These are phyloP conservation scores for Temnothorax nylanderi DNA, from an alignment of 1,140 invertebrate genomes.

Conservation along the genomic window DNA sequence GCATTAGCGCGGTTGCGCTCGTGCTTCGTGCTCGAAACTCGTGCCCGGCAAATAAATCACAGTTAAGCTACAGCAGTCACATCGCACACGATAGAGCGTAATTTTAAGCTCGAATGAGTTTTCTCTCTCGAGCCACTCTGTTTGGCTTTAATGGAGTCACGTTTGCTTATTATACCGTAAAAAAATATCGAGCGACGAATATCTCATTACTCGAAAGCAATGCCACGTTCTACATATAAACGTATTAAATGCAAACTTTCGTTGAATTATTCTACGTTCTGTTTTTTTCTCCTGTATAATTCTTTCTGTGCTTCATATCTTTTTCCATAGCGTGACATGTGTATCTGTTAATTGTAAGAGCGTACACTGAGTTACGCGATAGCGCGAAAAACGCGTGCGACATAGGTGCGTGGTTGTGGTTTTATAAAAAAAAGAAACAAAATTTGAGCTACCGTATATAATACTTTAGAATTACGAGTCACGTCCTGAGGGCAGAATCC, in stretches of 20 bases:
- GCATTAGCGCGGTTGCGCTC: constrained; percentile 6
- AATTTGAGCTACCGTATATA: constrained; percentile 71
- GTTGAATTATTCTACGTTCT: not conserved
- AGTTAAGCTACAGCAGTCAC: not conserved
- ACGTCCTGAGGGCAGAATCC: constrained; percentile 73
- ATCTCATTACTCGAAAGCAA: constrained; percentile 14
- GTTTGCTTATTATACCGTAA: constrained; percentile 21
- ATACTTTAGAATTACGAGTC: constrained; percentile 78
- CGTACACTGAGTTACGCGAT: constrained; percentile 20
- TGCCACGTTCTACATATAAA: not conserved
- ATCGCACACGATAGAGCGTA: not conserved
- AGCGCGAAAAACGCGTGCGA: constrained; percentile 28
- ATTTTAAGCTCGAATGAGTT: constrained; percentile 43
- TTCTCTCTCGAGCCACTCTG: not conserved
- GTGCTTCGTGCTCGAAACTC: constrained; percentile 14
- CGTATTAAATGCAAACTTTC: constrained; percentile 7
- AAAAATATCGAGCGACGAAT: constrained; percentile 15
- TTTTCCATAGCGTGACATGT: not conserved
- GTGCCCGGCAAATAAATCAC: constrained; percentile 38
- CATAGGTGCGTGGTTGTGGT: not conserved
- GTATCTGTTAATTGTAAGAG: not conserved
- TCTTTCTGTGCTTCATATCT: not conserved
- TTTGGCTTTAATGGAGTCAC: constrained; percentile 27
- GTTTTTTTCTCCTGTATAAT: not conserved
- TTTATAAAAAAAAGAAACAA: constrained; percentile 35